Evolutionary conservation across 2,888 invertebrate species (phyloP).

Genomic region (Pyrrhosoma nymphula): DNA sequence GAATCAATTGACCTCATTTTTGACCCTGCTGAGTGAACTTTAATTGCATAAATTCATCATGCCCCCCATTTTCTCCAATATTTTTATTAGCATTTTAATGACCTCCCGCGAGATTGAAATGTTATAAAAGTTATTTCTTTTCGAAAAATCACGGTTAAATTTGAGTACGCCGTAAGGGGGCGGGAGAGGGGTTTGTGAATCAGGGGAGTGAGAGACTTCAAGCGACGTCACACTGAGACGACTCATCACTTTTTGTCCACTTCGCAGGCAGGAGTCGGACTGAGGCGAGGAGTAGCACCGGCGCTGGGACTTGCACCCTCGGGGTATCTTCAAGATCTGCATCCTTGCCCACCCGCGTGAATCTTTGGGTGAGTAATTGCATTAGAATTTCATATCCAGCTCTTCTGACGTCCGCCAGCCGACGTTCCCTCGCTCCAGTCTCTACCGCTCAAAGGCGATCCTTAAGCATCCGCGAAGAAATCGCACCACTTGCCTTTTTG

Average conservation of each 20-base stretch:
- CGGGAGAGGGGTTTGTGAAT: background rate
- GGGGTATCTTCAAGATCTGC: background rate
- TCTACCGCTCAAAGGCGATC: background rate
- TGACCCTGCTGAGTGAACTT: background rate
- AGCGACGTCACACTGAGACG: background rate
- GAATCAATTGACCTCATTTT: conserved; percentile 14
- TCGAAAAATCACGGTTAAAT: background rate
- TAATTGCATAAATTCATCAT: conserved; percentile 22
- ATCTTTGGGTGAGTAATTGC: conserved; percentile 4
- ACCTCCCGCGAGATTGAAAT: background rate
- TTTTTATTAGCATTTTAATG: conserved; percentile 20
- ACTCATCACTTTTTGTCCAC: background rate
- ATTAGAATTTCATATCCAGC: background rate
- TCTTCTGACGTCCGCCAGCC: background rate
- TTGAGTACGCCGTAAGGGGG: background rate
- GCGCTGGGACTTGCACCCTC: background rate
- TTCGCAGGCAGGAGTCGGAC: background rate
- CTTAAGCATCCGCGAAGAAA: background rate
- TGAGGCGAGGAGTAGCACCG: background rate
- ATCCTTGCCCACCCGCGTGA: background rate
- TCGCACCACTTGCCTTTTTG: background rate
- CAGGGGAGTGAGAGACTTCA: background rate
- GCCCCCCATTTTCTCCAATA: background rate
- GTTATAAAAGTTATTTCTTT: too few relatives aligned
- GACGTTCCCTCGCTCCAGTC: background rate